Percentiles rank a stretch among this genome's conserved stretches.
These are phyloP conservation scores for Drosophila engyochracea DNA, from an alignment of 2,888 invertebrate genomes.

Conservation along the genomic window DNA sequence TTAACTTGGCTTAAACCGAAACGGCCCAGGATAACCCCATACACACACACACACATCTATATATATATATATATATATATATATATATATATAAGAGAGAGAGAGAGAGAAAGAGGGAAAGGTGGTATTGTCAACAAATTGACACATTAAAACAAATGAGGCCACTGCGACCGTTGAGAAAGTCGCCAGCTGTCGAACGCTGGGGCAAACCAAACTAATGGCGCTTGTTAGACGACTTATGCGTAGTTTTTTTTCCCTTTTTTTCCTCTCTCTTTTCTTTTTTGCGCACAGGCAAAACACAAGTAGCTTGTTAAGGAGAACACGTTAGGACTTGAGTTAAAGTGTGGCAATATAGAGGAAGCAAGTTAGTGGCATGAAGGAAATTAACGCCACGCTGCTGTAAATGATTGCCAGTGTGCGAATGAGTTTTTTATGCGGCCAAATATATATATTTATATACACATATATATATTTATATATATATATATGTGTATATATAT, in stretches of 20 bases:
- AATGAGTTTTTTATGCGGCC: constrained; percentile 57
- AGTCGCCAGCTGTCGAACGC: constrained; percentile 68
- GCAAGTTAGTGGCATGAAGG: constrained; percentile 60
- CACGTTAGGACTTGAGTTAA: constrained; percentile 42
- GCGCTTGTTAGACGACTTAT: constrained; percentile 73
- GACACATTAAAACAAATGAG: constrained; percentile 81
- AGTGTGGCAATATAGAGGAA: constrained; percentile 49
- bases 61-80: not conserved
- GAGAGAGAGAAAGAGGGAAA: not conserved
- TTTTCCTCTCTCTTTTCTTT: too few species aligned
- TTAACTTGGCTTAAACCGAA: constrained; percentile 8
- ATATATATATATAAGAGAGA: not conserved
- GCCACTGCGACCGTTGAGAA: constrained; percentile 70
- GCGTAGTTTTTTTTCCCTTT: constrained; percentile 48
- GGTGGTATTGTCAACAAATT: constrained; percentile 71
- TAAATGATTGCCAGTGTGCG: constrained; percentile 53
- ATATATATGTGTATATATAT: constrained; percentile 10
- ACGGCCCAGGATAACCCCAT: constrained; percentile 11
- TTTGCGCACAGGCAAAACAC: constrained; percentile 5
- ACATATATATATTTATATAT: constrained; percentile 28
- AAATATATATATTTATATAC: constrained; percentile 18
- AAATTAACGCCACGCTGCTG: constrained; percentile 71
- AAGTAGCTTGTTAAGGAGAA: constrained; percentile 8
- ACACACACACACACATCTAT: not conserved
- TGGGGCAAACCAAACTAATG: constrained; percentile 61